Evolutionary conservation across 1,140 invertebrate species (phyloP), one percentile per base, ranked within the genome.

Genomic region (Scaptodrosophila lebanonensis): DNA sequence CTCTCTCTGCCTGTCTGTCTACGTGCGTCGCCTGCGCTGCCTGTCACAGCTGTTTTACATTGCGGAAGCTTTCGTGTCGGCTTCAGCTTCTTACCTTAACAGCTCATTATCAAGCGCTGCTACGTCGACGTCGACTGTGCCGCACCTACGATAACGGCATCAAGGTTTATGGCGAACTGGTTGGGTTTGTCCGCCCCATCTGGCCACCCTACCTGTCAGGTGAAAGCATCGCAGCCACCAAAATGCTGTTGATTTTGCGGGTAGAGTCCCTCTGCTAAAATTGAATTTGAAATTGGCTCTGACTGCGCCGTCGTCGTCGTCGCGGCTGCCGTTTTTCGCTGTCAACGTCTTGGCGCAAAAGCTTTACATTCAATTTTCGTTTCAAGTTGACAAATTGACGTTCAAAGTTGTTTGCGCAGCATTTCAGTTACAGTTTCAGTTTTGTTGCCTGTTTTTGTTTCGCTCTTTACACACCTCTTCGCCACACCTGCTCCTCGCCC

Each of bases 391-490:
- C 75, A 82, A 82, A 82, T 82, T 82, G 75, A 82, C 76, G 76
- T 83, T 67, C 76, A 82, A 82, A 82, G 75, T 79, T 79, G 75
- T 79, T 79, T 79, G 75, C 75, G 76, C 75, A 82, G 75, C 75
- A 70, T 82, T 79, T 79, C 70, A 75, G 75, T 75, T 63, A 67
- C 75, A 79, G 60, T 82, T 83, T 75, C 54, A 58, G 76, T 75
- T 75, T 58, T 52, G 44, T 51, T 76, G 51, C 61, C 62, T 76
- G 49, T 63, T 73, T 53, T 62, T 45, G n/a, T 43, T 29, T 33
- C 15, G 17, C 17, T 42, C 36, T 36, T 7, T 33, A 16, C 17
- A 22, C 43, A 15, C 38, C 22, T 30, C 15, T 11, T 17, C 9
- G 22, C 3, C n/a, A 7, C 27, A 2, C 18, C 25, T 1, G 20